These are phyloP conservation scores for Progne subis DNA, from an alignment of 2,113 vertebrate genomes.

Conservation along the genomic window DNA sequence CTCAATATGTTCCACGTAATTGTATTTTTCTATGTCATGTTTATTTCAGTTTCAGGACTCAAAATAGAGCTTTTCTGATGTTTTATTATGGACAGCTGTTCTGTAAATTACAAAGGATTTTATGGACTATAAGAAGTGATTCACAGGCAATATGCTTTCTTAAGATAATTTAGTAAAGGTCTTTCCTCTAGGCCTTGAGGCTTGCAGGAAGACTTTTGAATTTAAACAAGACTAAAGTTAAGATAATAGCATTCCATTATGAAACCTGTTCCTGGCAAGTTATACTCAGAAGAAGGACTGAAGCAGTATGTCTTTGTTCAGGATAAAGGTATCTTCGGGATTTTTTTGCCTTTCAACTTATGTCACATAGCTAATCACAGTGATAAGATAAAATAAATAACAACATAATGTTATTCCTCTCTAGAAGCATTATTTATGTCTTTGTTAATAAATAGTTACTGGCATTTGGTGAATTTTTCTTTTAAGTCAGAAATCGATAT, in stretches of 20 bases:
- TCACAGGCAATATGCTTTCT: constrained; percentile 59
- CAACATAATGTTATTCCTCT: neutral
- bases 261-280: constrained; percentile 41
- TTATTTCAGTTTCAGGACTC: constrained; percentile 61
- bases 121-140: constrained; percentile 67
- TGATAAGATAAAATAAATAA: neutral
- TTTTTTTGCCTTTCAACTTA: neutral
- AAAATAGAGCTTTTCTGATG: constrained; percentile 55
- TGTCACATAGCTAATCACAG: neutral
- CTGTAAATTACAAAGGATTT: constrained; percentile 64
- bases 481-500: neutral
- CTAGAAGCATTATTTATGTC: neutral
- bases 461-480: neutral
- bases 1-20: neutral
- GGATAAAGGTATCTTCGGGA: neutral
- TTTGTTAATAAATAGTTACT: neutral
- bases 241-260: constrained; percentile 54
- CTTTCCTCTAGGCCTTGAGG: constrained; percentile 46
- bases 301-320: neutral
- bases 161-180: constrained; percentile 55
- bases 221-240: constrained; percentile 73
- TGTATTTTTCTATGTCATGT: neutral
- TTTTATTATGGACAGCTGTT: constrained; percentile 67
- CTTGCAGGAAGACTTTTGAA: constrained; percentile 60
- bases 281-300: constrained; percentile 39